These are phyloP conservation scores for Gymnopithys bicolor DNA, from an alignment of 2,797 vertebrate genomes.

Conservation along the genomic window DNA sequence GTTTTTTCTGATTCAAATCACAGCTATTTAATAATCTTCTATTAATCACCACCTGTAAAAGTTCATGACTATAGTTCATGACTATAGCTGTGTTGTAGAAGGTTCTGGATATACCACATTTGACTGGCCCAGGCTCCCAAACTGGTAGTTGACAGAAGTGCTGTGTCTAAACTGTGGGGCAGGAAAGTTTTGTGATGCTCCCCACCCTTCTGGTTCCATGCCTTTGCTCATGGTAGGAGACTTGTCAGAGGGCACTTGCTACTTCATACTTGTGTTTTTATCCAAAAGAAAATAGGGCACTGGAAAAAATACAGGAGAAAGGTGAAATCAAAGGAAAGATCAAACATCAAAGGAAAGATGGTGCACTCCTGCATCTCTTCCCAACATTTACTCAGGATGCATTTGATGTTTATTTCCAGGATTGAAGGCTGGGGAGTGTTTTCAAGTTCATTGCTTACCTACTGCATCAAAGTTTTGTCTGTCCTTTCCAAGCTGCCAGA, in stretches of 20 bases:
- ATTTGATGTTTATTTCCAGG: not conserved
- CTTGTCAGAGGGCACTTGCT: not conserved
- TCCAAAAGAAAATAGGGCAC: not conserved
- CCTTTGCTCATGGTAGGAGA: not conserved
- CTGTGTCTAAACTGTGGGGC: not conserved
- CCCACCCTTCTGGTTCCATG: not conserved
- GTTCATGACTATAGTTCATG: not conserved
- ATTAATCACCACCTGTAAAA: not conserved
- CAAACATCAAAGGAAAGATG: not conserved
- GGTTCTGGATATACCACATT: not conserved
- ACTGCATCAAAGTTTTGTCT: not conserved
- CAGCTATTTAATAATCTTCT: not conserved
- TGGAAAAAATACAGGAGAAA: not conserved
- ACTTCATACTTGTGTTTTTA: not conserved
- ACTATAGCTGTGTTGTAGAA: not conserved
- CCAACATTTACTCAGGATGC: not conserved
- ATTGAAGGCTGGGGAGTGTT: not conserved
- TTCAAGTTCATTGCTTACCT: not conserved
- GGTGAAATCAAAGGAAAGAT: not conserved
- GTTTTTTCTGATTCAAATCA: not conserved
- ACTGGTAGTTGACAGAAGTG: not conserved
- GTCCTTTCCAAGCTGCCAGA: not conserved
- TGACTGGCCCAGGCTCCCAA: not conserved
- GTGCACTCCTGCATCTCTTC: not conserved
- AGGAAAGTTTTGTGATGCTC: not conserved